phyloP scores from a whole-genome alignment of 2,797 vertebrate species.

The Oryzias dopingdopingensis region DNA sequence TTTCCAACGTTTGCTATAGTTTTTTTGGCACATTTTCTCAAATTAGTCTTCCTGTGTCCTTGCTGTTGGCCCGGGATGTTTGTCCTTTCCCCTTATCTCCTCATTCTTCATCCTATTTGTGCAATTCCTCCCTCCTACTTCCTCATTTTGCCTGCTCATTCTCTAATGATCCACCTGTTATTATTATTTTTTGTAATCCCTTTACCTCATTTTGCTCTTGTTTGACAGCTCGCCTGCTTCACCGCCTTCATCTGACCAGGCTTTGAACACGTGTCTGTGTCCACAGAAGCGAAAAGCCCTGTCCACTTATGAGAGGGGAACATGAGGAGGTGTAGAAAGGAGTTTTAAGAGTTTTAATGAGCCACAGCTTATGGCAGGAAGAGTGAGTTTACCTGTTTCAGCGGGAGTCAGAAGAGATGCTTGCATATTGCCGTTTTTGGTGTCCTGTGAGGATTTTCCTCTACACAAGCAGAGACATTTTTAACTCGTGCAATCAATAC shows the following conservation, averaged over 20 bases:
- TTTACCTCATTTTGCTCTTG: slow-evolving; percentile 35
- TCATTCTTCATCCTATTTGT: slow-evolving; percentile 50
- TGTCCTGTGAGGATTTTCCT: slow-evolving; percentile 32
- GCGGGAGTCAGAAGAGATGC: slow-evolving; percentile 8
- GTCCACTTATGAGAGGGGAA: slow-evolving; percentile 37
- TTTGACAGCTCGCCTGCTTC: slow-evolving; percentile 47
- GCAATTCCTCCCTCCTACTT: slow-evolving; percentile 35
- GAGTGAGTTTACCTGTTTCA: slow-evolving; percentile 49
- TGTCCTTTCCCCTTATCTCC: slow-evolving; percentile 26
- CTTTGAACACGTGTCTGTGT: slow-evolving; percentile 7
- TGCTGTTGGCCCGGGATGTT: slow-evolving; percentile 9
- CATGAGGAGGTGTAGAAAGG: slow-evolving; percentile 38
- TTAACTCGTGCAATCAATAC: slow-evolving; percentile 55
- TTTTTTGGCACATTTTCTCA: too few species aligned
- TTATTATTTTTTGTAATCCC: not conserved
- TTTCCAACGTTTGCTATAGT: too few species aligned
- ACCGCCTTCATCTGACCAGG: slow-evolving; percentile 31
- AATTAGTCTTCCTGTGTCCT: too few species aligned
- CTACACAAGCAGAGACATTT: slow-evolving; percentile 45
- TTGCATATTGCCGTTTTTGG: slow-evolving; percentile 13
- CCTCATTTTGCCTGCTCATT: slow-evolving; percentile 46
- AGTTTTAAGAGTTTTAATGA: slow-evolving; percentile 71
- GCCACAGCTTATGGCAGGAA: slow-evolving; percentile 43
- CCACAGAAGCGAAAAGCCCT: slow-evolving; percentile 20
- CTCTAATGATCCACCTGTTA: slow-evolving; percentile 30